Conservation (phyloP, 2,113 vertebrate genomes). For the Grus americana region DNA sequence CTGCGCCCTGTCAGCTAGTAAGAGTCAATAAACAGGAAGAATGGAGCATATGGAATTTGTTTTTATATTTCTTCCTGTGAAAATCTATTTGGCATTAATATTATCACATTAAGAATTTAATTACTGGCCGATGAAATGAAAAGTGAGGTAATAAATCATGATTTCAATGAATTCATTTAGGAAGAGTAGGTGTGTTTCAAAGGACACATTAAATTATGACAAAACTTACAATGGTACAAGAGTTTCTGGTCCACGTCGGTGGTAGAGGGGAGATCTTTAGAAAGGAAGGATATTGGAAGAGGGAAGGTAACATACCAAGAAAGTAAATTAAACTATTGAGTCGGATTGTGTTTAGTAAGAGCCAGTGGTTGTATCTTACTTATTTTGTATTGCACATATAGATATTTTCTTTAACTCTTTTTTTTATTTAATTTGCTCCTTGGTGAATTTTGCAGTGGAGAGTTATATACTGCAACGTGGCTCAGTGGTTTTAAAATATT, state of each 20-base stretch:
- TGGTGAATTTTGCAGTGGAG: neutral
- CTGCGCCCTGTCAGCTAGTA: neutral
- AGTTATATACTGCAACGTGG: neutral
- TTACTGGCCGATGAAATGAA: neutral
- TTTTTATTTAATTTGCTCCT: neutral
- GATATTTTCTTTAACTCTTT: neutral
- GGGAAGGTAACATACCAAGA: neutral
- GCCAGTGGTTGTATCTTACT: neutral
- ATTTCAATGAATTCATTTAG: neutral
- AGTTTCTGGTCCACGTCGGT: neutral
- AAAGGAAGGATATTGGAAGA: neutral
- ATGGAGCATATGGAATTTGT: neutral
- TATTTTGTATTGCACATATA: fast-evolving
- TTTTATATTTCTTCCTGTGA: neutral
- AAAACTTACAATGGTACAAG: neutral
- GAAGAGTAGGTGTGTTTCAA: neutral
- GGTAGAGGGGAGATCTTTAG: neutral
- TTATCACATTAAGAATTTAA: neutral
- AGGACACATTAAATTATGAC: neutral
- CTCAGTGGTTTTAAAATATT: neutral
- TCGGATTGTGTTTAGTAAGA: neutral
- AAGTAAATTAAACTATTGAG: neutral
- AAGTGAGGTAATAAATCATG: neutral
- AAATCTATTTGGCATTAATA: constrained; percentile 7
- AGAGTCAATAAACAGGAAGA: neutral